Evolutionary conservation across 2,888 invertebrate species (phyloP).

Genomic region (Salpingus planirostris): DNA sequence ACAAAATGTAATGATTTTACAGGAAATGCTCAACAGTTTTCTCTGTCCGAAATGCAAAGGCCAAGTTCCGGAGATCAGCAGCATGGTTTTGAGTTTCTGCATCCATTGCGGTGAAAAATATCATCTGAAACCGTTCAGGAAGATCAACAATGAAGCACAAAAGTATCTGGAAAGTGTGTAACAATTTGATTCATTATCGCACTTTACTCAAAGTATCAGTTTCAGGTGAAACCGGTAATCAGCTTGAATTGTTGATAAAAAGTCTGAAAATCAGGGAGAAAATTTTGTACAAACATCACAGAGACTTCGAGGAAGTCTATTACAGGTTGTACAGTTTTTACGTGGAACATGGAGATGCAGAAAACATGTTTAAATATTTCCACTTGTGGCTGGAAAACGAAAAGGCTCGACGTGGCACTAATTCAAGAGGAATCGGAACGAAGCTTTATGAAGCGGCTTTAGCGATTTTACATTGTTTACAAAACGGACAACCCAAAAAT

Average conservation of each 20-base stretch:
- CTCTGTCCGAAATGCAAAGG: constrained; percentile 40
- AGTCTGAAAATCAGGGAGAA: constrained; percentile 42
- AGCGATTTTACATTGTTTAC: constrained; percentile 29
- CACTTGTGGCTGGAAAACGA: constrained; percentile 31
- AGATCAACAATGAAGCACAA: constrained; percentile 29
- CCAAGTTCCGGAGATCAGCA: constrained; percentile 23
- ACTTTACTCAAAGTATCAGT: too few species aligned
- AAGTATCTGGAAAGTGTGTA: constrained; percentile 31
- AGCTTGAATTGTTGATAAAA: constrained; percentile 37
- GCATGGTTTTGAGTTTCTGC: constrained; percentile 34
- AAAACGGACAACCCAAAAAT: constrained; percentile 27
- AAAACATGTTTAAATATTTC: constrained; percentile 32
- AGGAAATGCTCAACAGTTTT: constrained; percentile 40
- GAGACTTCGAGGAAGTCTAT: constrained; percentile 38
- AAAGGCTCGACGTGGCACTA: constrained; percentile 27
- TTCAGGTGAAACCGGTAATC: constrained; percentile 24
- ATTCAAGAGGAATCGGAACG: constrained; percentile 28
- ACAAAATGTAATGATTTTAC: constrained; percentile 12
- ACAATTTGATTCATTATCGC: constrained; percentile 2
- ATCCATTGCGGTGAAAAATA: constrained; percentile 25
- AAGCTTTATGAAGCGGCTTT: constrained; percentile 31
- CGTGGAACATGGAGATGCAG: constrained; percentile 38
- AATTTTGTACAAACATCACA: constrained; percentile 46
- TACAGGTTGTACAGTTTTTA: constrained; percentile 45
- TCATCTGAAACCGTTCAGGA: constrained; percentile 25